These are phyloP conservation scores for Andrena trimmerana DNA, from an alignment of 2,888 invertebrate genomes.

Conservation along the genomic window DNA sequence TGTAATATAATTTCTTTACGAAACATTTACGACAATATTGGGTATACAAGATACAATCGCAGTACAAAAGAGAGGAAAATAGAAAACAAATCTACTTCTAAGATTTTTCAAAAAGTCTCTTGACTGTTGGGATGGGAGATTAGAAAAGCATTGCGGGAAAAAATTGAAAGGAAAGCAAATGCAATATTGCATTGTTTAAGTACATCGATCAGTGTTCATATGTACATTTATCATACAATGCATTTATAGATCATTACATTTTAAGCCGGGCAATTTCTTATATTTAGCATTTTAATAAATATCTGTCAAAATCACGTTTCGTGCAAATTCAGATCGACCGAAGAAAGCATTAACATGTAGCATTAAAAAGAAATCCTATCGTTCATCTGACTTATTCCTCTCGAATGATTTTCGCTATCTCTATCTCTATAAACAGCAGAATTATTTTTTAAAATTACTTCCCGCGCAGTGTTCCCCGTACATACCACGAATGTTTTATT, in stretches of 20 bases:
- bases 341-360: constrained; percentile 31
- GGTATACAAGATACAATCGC: constrained; percentile 68
- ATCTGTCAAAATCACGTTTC: constrained; percentile 33
- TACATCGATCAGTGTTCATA: constrained; percentile 61
- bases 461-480: constrained; percentile 36
- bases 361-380: constrained; percentile 24
- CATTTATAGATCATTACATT: constrained; percentile 67
- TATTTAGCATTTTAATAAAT: constrained; percentile 56
- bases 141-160: constrained; percentile 11
- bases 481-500: constrained; percentile 63
- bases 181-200: constrained; percentile 50
- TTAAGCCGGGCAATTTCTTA: constrained; percentile 59
- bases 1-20: constrained; percentile 73
- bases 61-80: constrained; percentile 67
- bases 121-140: constrained; percentile 24
- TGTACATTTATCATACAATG: constrained; percentile 69
- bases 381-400: constrained; percentile 20
- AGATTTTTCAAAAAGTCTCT: constrained; percentile 62
- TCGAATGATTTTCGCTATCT: constrained; percentile 12
- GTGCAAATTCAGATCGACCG: constrained; percentile 34
- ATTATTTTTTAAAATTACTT: constrained; percentile 48
- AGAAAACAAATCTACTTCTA: constrained; percentile 62
- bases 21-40: constrained; percentile 73
- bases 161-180: constrained; percentile 17
- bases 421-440: constrained; percentile 40